Evolutionary conservation across 2,888 invertebrate species (phyloP), one percentile per base, ranked within the genome.

Genomic region (Mesorhabditis sp.): DNA sequence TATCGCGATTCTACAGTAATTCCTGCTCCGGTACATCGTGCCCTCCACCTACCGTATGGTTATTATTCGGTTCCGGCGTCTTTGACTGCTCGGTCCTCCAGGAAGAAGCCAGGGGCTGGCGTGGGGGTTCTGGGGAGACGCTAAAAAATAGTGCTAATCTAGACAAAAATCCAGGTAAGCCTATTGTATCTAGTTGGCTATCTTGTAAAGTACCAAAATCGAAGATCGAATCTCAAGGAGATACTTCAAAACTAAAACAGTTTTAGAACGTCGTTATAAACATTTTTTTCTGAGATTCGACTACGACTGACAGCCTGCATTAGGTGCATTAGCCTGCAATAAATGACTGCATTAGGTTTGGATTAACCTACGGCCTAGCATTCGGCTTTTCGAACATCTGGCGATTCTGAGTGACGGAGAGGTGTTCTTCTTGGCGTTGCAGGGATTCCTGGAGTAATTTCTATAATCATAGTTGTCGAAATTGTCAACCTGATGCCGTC

Each of bases 391-490:
- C 72, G 68, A 78, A 80, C 62, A 76, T 66, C 5, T 70, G 70
- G 10, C 75, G 62, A 63, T 70, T 76, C 28, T 72, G 66, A 28
- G 66, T 69, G 65, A 80, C 78, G 61, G 72, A 72, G 61, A 73
- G 71, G 69, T 77, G 80, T 69, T 80, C 78, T 67, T 76, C 70
- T 67, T 80, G 80, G 6, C 75, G 67, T 28, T 72, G 58, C 44
- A 72, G 67, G 7, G 78, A 76, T 41, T 78, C 78, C 7, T 76
- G 74, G 58, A 50, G 58, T 2, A 50, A 10, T 50, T 50, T 13
- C 1, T 50, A n/a, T 50, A 50, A 10, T 50, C 7, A 1, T 50
- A n/a, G 58, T 50, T 2, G 0, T 50, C 58, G n/a, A 50, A 50
- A 2, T 2, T 13, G 1, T 1, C 1, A 13, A 50, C 58, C 58